Evolutionary conservation across 2,113 vertebrate species (phyloP).

Genomic region (Stigmatopora nigra): DNA sequence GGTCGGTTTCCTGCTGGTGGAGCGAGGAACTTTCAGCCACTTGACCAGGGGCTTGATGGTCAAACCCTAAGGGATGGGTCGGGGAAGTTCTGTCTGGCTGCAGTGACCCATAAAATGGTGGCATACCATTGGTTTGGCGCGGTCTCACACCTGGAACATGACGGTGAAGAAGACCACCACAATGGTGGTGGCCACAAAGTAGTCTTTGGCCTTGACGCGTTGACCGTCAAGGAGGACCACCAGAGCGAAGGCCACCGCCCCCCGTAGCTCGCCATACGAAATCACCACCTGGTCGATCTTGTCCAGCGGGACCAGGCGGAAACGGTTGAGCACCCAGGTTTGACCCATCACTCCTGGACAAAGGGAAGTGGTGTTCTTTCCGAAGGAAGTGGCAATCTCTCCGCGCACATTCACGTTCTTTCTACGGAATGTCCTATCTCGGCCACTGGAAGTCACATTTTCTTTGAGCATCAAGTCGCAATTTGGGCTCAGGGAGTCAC

Average conservation of each 20-base stretch:
- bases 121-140: too few species aligned
- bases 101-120: too few species aligned
- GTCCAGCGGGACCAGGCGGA: slow-evolving; percentile 88
- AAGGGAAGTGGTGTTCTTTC: background rate
- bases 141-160: slow-evolving; percentile 79
- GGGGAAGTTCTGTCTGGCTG: too few species aligned
- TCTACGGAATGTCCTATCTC: too few species aligned
- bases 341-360: slow-evolving; percentile 84
- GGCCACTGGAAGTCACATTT: too few species aligned
- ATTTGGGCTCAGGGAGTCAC: too few species aligned
- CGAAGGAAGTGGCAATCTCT: too few species aligned
- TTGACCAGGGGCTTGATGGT: slow-evolving; percentile 95
- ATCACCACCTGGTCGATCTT: slow-evolving; percentile 97
- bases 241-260: slow-evolving; percentile 90
- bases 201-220: slow-evolving; percentile 89
- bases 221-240: slow-evolving; percentile 82
- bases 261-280: slow-evolving; percentile 92
- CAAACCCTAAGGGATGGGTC: slow-evolving; percentile 73
- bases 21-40: slow-evolving; percentile 93
- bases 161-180: slow-evolving; percentile 97
- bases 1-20: slow-evolving; percentile 88
- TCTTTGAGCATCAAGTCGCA: too few species aligned
- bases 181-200: slow-evolving; percentile 93
- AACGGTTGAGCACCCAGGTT: slow-evolving; percentile 88
- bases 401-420: too few species aligned